A percentile compares a stretch with the other conserved stretches of the same genome.
phyloP scores from a whole-genome alignment of 1,140 invertebrate genomes.

The Drosophila kikkawai region DNA sequence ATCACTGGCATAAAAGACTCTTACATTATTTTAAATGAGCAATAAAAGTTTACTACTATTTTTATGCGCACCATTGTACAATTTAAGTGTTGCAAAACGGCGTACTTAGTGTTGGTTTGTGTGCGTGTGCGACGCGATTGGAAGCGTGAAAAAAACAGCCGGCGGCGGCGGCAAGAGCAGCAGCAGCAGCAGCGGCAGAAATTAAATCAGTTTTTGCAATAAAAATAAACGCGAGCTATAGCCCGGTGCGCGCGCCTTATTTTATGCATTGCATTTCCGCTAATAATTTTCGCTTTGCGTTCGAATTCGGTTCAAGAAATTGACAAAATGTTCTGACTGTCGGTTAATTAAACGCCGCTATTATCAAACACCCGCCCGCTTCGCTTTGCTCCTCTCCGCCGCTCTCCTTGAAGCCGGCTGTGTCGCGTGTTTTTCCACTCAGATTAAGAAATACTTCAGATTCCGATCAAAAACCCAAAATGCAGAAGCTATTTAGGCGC shows the following conservation, averaged over 20 bases:
- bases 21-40: background rate
- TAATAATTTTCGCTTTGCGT: slow-evolving; percentile 8
- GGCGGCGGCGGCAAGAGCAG: slow-evolving; percentile 38
- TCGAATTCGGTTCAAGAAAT: slow-evolving; percentile 16
- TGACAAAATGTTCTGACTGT: slow-evolving; percentile 43
- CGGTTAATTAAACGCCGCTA: slow-evolving; percentile 23
- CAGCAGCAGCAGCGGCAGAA: slow-evolving; percentile 37
- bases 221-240: slow-evolving; percentile 47
- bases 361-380: slow-evolving; percentile 34
- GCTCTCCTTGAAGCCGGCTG: slow-evolving; percentile 12
- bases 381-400: slow-evolving; percentile 3
- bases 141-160: slow-evolving; percentile 52
- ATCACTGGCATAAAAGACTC: too few relatives aligned
- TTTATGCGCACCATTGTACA: background rate
- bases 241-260: slow-evolving; percentile 18
- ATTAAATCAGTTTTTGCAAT: slow-evolving; percentile 52
- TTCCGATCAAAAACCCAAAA: slow-evolving; percentile 32
- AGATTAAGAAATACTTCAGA: slow-evolving; percentile 44
- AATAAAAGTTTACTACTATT: background rate
- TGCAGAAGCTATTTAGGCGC: slow-evolving; percentile 76
- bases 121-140: slow-evolving; percentile 29
- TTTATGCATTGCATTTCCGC: slow-evolving; percentile 13
- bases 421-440: slow-evolving; percentile 41
- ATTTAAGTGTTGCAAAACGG: slow-evolving; percentile 52
- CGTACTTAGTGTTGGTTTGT: slow-evolving; percentile 12